These are phyloP conservation scores for Kuschelorhynchus macadamiae DNA, from an alignment of 2,888 invertebrate species.

Conservation along the genomic window DNA sequence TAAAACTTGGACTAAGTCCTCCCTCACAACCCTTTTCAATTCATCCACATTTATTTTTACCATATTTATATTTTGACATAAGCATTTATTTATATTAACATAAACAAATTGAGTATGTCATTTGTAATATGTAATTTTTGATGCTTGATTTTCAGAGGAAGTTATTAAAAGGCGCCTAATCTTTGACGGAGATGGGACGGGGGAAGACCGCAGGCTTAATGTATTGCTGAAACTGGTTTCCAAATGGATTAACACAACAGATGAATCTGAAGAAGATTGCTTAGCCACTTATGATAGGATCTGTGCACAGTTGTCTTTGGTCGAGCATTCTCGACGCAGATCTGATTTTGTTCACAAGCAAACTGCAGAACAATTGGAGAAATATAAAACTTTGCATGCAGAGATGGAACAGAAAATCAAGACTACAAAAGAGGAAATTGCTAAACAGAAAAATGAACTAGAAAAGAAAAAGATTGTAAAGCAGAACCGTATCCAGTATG, in stretches of 20 bases:
- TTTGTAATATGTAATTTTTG: too few relatives aligned
- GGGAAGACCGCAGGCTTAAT: constrained; percentile 92
- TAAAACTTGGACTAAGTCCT: too few relatives aligned
- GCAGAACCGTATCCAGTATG: constrained; percentile 93
- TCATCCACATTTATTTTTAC: too few relatives aligned
- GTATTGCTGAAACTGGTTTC: constrained; percentile 86
- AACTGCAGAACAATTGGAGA: constrained; percentile 86
- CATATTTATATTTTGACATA: too few relatives aligned
- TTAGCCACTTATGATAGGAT: constrained; percentile 81
- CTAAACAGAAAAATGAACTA: constrained; percentile 84
- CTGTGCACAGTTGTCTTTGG: constrained; percentile 86
- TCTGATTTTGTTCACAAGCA: constrained; percentile 84
- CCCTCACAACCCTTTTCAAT: too few relatives aligned
- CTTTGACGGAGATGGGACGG: constrained; percentile 97
- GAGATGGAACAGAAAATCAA: constrained; percentile 86
- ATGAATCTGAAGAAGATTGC: constrained; percentile 57
- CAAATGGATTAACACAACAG: constrained; percentile 79
- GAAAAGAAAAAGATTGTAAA: constrained; percentile 88
- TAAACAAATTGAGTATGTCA: too few relatives aligned
- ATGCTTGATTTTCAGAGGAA: constrained; percentile 81
- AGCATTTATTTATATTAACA: too few relatives aligned
- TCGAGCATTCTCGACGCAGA: constrained; percentile 89
- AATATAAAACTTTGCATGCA: constrained; percentile 84
- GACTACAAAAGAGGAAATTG: constrained; percentile 84
- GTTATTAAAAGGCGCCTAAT: constrained; percentile 91